Evolutionary conservation across 2,888 invertebrate genomes (phyloP), one percentile per base, ranked within the genome.

Genomic region (Phyto melanocephala): DNA sequence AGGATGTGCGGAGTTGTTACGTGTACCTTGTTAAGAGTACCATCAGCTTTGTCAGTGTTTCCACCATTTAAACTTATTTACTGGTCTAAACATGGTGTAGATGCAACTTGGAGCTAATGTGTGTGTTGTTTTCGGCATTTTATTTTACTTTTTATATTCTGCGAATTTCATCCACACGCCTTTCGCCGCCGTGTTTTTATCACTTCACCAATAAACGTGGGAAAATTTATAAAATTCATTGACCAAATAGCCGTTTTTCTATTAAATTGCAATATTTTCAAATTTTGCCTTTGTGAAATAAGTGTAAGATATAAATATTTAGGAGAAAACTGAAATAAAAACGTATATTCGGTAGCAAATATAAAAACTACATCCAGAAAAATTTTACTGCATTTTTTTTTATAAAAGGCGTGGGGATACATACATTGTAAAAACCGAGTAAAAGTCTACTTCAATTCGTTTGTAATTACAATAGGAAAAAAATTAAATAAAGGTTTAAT

Each of bases 331-430:
- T 1, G 7, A 60, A 33, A 22, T 47, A 22, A 35, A 15, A 17
- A 17, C 37, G 8, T n/a, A 50, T 17, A 42, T 60, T 60, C 0
- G 13, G 40, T 8, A 17, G n/a, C 10, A 60, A 52, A 28, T 24
- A 35, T 28, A 24, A 20, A 50, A 35, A 5, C 20, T 42, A 42
- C 10, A 71, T 40, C 35, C 2, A 40, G 11, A 56, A 75, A 8
- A 35, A 15, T 40, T 56, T 35, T 35, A 22, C 7, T 13, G 8
- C 37, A 7, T 17, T 56, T 54, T 24, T 65, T 56, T 52, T 42
- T 67, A 77, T 81, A 82, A 81, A 85, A 85, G 85, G 85, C 85
- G 84, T 85, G 84, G 85, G 85, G 84, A 85, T 86, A 85, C 85
- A 86, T 77, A 85, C 85, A 81, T 65, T 72, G 80, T 77, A 78